A percentile compares a stretch with the other conserved stretches of the same genome.
Evolutionary conservation across 2,113 vertebrate species (phyloP).

Genomic region (Anarhynchus alexandrinus): DNA sequence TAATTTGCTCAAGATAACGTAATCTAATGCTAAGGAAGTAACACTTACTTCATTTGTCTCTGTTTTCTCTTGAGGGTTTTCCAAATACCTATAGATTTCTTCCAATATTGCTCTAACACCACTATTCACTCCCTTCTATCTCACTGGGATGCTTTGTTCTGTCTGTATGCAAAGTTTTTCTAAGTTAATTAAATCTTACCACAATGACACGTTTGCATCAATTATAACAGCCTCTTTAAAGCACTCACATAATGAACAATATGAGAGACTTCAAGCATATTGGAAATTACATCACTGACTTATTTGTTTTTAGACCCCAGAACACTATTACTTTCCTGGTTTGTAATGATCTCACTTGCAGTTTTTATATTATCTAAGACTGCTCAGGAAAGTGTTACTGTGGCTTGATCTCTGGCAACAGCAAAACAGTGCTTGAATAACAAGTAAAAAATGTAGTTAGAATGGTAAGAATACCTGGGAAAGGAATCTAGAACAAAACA

Average conservation of each 20-base stretch:
- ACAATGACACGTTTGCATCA: background rate
- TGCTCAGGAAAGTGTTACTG: background rate
- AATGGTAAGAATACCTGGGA: background rate
- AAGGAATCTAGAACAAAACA: background rate
- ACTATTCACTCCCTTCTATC: background rate
- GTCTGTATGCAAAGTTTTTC: background rate
- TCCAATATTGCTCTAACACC: background rate
- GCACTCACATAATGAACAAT: background rate
- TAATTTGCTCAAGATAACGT: background rate
- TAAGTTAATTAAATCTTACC: background rate
- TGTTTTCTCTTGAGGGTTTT: background rate
- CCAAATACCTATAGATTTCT: background rate
- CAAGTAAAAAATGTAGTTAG: background rate
- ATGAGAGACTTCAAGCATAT: background rate
- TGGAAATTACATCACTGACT: background rate
- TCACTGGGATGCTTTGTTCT: background rate
- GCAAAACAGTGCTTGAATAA: background rate
- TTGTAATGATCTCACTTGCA: background rate
- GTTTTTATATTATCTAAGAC: background rate
- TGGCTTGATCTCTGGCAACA: background rate
- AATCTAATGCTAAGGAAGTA: background rate
- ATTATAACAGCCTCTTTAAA: background rate
- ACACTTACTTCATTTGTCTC: background rate
- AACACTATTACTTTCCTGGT: background rate
- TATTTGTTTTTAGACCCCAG: background rate